Conservation (phyloP, 2,797 vertebrate genomes). For the Rhynchonycteris naso region DNA sequence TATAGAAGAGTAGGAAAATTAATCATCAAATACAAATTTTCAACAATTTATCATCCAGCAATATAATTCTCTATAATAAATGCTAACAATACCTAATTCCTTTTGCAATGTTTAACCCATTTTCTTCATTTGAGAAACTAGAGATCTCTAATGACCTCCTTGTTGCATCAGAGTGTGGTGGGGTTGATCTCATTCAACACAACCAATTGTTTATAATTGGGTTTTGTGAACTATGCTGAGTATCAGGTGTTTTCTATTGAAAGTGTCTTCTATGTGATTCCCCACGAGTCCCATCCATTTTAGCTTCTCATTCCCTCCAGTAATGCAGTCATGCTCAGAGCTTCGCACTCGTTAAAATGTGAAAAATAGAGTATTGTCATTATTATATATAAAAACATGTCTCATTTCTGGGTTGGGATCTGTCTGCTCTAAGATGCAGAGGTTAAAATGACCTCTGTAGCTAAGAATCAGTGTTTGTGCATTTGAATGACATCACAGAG, state of each 20-base stretch:
- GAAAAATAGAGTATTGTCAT: not conserved
- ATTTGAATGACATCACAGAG: not conserved
- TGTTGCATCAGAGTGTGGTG: not conserved
- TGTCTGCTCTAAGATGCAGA: not conserved
- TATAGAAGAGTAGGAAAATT: not conserved
- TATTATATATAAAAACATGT: not conserved
- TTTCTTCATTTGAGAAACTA: constrained; percentile 50
- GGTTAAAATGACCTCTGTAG: not conserved
- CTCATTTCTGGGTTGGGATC: not conserved
- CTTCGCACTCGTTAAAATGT: not conserved
- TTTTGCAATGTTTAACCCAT: not conserved
- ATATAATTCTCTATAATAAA: not conserved
- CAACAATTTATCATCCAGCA: not conserved
- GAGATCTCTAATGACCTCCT: constrained; percentile 27
- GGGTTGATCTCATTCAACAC: constrained; percentile 55
- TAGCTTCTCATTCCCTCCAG: constrained; percentile 52
- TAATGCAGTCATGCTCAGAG: constrained; percentile 32
- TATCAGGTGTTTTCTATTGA: constrained; percentile 43
- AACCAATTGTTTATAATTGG: constrained; percentile 50
- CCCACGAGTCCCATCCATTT: not conserved
- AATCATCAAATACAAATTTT: constrained; percentile 38
- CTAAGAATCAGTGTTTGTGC: not conserved
- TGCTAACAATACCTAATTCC: not conserved
- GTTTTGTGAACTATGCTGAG: constrained; percentile 59
- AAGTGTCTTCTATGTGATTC: constrained; percentile 44